Base-by-base conservation (phyloP, 1,140 invertebrate species). In the Coenobita brevimanus region DNA sequence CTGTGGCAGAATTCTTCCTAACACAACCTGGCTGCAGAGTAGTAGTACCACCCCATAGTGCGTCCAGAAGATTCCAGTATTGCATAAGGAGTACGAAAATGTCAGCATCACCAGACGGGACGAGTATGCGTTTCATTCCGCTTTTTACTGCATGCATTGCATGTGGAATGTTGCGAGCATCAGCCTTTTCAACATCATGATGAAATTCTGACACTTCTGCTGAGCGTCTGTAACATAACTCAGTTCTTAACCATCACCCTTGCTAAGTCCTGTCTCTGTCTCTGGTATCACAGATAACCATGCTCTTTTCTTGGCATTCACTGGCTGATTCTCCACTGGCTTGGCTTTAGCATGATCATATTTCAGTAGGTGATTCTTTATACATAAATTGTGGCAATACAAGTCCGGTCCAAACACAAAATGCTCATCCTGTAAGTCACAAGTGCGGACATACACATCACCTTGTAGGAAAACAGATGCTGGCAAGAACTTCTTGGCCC, bases 281-380 rank as follows among this genome's bases (percentile, higher is more conserved):
- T 69, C 64, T 69, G 64, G 64, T 27, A 69, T 69, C 64, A 69
- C 64, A 30, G 64, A 17, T 30, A 69, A 69, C 64, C 64, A 69
- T 69, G 64, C 64, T 69, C 64, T 69, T 30, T 69, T 27, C 13
- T 69, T 69, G 27, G 64, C 64, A 69, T 69, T 69, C 64, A 69
- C 27, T 69, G 64, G 64, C 15, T 15, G 64, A 69, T 27, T 69
- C 64, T 69, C 64, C 64, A 15, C 64, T 15, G 64, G 27, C 13
- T 69, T 57, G 13, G 10, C n/a, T n/a, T 57, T 57, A 13, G 54
- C 54, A 10, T n/a, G 54, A n/a, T 21, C 62, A 75, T 75, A 8
- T 33, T 75, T 75, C 71, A 6, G 36, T 75, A 21, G 10, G 71
- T 33, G 38, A 33, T 75, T 33, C 8, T 6, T 75, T n/a, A 33